A percentile compares a stretch with the other conserved stretches of the same genome.
phyloP scores from a whole-genome alignment of 2,888 invertebrate species.

The Drosophila nr. perissopoda region DNA sequence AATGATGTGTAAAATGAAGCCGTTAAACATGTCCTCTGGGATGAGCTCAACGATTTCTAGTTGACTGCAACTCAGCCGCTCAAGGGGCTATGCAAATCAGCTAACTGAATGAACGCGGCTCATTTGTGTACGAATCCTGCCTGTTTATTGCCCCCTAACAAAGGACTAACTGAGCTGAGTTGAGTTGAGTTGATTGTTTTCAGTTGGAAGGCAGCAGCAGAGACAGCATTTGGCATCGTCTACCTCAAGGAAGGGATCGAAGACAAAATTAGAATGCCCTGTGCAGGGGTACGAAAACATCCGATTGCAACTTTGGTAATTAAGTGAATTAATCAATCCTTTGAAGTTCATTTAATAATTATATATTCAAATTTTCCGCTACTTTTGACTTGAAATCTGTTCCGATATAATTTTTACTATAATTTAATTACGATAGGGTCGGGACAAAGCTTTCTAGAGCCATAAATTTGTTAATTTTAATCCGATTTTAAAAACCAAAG shows the following conservation, averaged over 20 bases:
- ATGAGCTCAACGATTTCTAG: conserved; percentile 44
- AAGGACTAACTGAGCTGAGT: background rate
- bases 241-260: background rate
- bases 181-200: background rate
- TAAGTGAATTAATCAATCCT: background rate
- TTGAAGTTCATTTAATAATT: too few species aligned
- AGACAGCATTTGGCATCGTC: background rate
- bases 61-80: conserved; percentile 26
- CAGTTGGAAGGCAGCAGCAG: background rate
- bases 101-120: conserved; percentile 11
- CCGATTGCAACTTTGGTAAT: background rate
- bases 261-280: background rate
- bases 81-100: conserved; percentile 66
- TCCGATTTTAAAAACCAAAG: too few species aligned
- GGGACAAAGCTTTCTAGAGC: too few species aligned
- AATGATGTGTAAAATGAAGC: conserved; percentile 84
- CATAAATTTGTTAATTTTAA: too few species aligned
- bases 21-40: conserved; percentile 78
- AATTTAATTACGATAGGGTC: too few species aligned
- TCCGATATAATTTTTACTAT: too few species aligned
- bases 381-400: too few species aligned
- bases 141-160: conserved; percentile 16
- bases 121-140: conserved; percentile 8
- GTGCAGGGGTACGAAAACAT: background rate
- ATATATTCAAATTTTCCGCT: too few species aligned